Evolutionary conservation across 2,797 vertebrate species (phyloP).

Genomic region (Poeciliopsis gracilis): DNA sequence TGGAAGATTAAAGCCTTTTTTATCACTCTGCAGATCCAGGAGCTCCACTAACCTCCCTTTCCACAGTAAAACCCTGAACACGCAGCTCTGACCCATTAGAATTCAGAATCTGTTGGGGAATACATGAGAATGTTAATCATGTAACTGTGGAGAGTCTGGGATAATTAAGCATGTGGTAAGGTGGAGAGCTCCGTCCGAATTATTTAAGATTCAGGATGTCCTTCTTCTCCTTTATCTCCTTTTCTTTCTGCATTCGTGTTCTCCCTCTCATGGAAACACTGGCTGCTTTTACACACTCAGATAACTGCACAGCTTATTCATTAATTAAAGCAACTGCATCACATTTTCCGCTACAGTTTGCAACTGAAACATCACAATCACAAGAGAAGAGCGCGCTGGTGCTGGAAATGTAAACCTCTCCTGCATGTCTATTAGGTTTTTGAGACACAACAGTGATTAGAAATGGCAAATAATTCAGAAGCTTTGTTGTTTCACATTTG

Average conservation of each 20-base stretch:
- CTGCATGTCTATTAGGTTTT: background rate
- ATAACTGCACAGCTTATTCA: background rate
- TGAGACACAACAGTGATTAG: no score
- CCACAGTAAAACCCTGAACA: constrained; percentile 53
- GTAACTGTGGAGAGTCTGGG: constrained; percentile 63
- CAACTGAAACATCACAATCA: background rate
- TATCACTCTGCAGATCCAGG: constrained; percentile 43
- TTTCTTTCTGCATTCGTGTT: constrained; percentile 2
- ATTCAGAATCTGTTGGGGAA: constrained; percentile 50
- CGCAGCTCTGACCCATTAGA: constrained; percentile 35
- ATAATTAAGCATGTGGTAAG: constrained; percentile 65
- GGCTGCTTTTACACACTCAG: constrained; percentile 14
- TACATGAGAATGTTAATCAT: constrained; percentile 65
- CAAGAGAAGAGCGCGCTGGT: background rate
- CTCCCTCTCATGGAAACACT: constrained; percentile 16
- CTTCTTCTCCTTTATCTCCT: constrained; percentile 11
- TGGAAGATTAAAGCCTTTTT: constrained; percentile 54
- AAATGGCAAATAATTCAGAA: background rate
- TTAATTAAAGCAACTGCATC: constrained; percentile 27
- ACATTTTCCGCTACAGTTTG: constrained; percentile 7
- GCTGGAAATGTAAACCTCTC: background rate
- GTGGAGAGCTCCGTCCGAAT: constrained; percentile 53
- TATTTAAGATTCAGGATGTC: constrained; percentile 40
- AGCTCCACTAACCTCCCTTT: constrained; percentile 50
- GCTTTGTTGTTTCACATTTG: background rate